Evolutionary conservation across 37 sponge, comb jelly and placozoan species (phyloP), one percentile per base, ranked within the genome.

Genomic region (Ephydatia muelleri): DNA sequence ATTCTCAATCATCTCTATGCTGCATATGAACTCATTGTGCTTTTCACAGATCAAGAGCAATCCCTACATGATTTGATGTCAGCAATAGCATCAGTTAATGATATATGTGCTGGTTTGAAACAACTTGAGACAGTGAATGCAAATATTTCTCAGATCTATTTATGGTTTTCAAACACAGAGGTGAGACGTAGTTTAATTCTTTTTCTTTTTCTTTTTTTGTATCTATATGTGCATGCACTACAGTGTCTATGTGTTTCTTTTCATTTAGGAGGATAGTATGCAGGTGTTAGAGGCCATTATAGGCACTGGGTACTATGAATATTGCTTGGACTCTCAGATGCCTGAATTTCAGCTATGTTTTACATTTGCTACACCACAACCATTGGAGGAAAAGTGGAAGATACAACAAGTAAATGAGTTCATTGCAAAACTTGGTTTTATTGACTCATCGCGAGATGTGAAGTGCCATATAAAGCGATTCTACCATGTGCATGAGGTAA

Each of bases 91-190:
- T 67, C 37, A 3, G 43, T 91, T 34, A 83, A 87, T 40, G 83
- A 57, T 3, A 72, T 81, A 3, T 72, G 68, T 29, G 65, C 80
- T 82, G 88, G 80, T 0, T 65, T 65, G 2, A 68, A 90, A 36
- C 88, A 86, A 29, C 28, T 73, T 30, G 40, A 73, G 2, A 95
- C 95, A 27, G 95, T 92, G 39, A 95, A 95, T 70, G 80, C 76
- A 47, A 95, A 95, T 73, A 90, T 95, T 72, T 81, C 84, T 30
- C 87, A 89, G 72, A 88, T 95, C n/a, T 87, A 83, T 28, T 88
- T 95, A 64, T 95, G 95, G 95, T 95, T 95, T 82, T 88, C 90
- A 12, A 89, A 88, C 38, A 88, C 94, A 32, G 94, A 93, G 84
- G 94, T 92, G 57, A 28, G 84, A n/a, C n/a, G n/a, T n/a, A n/a